A percentile compares a stretch with the other conserved stretches of the same genome.
Conservation (phyloP, 2,113 vertebrate genomes). For the Mustela lutreola region DNA sequence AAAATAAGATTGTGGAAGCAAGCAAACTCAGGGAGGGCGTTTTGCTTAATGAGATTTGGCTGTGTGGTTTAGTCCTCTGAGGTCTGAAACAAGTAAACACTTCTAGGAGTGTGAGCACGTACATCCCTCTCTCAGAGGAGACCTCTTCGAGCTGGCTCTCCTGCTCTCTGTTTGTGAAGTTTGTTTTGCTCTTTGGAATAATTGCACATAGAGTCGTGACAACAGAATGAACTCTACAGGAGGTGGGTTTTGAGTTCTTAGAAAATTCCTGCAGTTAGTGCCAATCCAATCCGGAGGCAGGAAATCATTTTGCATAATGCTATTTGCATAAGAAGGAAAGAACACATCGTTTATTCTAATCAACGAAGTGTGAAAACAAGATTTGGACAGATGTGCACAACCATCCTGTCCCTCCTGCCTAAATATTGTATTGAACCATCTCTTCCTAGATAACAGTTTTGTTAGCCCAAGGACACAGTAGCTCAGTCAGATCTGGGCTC, state of each 20-base stretch:
- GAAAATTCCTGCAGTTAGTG: background rate
- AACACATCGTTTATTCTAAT: background rate
- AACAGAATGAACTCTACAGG: slow-evolving; percentile 15
- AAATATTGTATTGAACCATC: background rate
- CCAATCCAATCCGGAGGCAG: background rate
- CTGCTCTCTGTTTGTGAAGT: background rate
- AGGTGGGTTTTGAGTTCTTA: slow-evolving; percentile 16
- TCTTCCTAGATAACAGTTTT: background rate
- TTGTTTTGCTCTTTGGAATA: slow-evolving; percentile 11
- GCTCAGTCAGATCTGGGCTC: background rate
- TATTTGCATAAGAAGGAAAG: background rate
- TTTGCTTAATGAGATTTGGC: background rate
- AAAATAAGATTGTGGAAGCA: background rate
- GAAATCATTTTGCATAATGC: background rate
- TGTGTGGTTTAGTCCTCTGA: background rate
- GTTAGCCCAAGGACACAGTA: background rate
- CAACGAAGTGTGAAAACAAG: background rate
- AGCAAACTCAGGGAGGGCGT: background rate
- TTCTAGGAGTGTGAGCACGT: no score
- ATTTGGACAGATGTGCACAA: background rate
- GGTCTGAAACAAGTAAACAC: background rate
- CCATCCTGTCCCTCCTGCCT: background rate
- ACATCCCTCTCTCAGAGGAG: background rate
- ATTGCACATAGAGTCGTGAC: background rate
- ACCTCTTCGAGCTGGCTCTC: background rate